Base-by-base conservation (phyloP, 2,797 vertebrate species). In the Pantherophis alleghaniensis region DNA sequence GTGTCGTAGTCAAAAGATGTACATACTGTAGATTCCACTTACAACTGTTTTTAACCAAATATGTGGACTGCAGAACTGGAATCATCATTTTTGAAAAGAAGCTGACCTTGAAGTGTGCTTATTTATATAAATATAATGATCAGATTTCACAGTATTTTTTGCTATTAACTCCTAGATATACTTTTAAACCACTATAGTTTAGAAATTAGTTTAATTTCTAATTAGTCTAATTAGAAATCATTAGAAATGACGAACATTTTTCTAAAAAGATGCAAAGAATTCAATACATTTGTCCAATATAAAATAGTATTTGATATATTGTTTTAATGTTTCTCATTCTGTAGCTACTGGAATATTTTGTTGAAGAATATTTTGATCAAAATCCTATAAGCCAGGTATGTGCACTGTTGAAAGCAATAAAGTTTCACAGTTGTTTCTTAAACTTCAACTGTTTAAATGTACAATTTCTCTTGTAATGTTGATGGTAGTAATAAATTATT, bases 381-480 rank as follows among this genome's bases (percentile, higher is more conserved):
- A 99, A 99, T 96, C 99, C 99, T 94, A 99, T 99, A 96, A 99
- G 99, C 97, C 99, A 99, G 98, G 99, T 99, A 97, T 42, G 97
- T 97, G 89, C 14, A 91, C 74, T 87, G 4, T 26, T 88, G 83
- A 74, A 95, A 96, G 95, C 59, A 89, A 91, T 1, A 94, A 5
- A 59, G 61, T 92, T 89, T 6, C 20, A 89, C 5, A 7, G 83
- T 57, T 96, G 51, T 32, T 92, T 18, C 26, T 26, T 53, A 32
- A 63, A 28, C 10, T 32, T 59, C 1, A 63, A 9, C 10, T 60
- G 4, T 32, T 60, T 59, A 79, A 89, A 83, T 69, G 9, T 66
- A 14, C 10, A 42, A 24, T 42, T 66, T 56, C 37, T 9, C 13
- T 55, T 37, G 7, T 37, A 91, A 63, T 47, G 7, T 42, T 63